A percentile compares a stretch with the other conserved stretches of the same genome.
These are phyloP conservation scores for Vultur gryphus DNA, from an alignment of 2,797 vertebrate genomes.

Conservation along the genomic window DNA sequence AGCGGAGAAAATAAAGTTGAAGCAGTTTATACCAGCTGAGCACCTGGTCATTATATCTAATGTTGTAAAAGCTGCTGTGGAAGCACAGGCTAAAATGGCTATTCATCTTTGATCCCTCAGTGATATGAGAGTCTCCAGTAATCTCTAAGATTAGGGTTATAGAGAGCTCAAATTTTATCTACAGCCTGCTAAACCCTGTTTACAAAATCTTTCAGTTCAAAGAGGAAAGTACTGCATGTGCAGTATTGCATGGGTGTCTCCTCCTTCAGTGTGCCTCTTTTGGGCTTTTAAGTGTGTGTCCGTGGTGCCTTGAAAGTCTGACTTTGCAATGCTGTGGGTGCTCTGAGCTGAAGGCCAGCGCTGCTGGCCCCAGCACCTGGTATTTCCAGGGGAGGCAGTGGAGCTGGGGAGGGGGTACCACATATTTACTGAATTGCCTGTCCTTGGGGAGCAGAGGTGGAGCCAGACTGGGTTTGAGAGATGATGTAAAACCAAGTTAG, in stretches of 20 bases:
- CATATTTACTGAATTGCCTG: accelerated
- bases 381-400: neutral
- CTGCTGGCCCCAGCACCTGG: neutral
- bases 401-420: neutral
- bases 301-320: neutral
- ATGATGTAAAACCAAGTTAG: neutral
- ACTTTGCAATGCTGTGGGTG: neutral
- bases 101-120: neutral
- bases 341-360: neutral
- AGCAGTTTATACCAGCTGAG: slow-evolving; percentile 7
- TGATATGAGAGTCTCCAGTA: neutral
- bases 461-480: neutral
- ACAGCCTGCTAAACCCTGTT: neutral
- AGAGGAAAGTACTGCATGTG: accelerated
- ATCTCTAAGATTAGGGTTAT: neutral
- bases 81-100: neutral
- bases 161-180: neutral
- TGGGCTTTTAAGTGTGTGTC: neutral
- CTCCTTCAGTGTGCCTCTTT: neutral
- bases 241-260: neutral
- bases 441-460: neutral
- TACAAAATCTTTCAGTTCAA: neutral
- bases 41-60: slow-evolving; percentile 14
- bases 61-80: neutral
- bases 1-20: neutral